phyloP scores from a whole-genome alignment of 2,797 vertebrate genomes.

The Chanos chanos region DNA sequence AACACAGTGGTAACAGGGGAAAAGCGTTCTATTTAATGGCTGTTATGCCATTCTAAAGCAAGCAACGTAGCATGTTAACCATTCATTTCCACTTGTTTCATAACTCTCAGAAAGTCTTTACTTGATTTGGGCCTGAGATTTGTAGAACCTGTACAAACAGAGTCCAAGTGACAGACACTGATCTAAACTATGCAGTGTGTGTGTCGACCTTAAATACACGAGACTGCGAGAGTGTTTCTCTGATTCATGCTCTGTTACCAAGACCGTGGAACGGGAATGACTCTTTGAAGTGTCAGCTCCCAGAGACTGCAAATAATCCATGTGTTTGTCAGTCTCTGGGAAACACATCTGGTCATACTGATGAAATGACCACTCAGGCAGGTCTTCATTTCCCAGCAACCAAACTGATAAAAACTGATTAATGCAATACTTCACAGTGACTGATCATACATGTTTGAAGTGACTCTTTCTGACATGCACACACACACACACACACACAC shows the following conservation, averaged over 20 bases:
- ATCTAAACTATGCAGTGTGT: slow-evolving; percentile 80
- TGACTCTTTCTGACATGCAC: no score
- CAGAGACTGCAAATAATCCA: slow-evolving; percentile 39
- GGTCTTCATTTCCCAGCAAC: no score
- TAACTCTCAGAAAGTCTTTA: slow-evolving; percentile 12
- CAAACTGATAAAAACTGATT: slow-evolving; percentile 73
- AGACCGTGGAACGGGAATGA: slow-evolving; percentile 55
- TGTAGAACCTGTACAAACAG: slow-evolving; percentile 66
- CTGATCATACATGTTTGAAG: background rate
- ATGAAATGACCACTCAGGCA: no score
- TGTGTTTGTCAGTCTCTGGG: slow-evolving; percentile 33
- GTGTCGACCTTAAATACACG: no score
- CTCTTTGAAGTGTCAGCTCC: slow-evolving; percentile 51
- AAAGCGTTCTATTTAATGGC: no score
- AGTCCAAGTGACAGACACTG: slow-evolving; percentile 77
- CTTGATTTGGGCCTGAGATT: slow-evolving; percentile 47
- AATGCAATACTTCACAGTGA: slow-evolving; percentile 60
- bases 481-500: background rate
- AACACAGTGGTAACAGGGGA: no score
- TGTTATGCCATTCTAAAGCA: no score
- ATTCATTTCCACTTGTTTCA: no score
- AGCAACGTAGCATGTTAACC: slow-evolving; percentile 3
- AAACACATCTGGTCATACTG: no score
- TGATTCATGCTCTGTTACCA: slow-evolving; percentile 65
- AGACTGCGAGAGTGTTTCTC: slow-evolving; percentile 63